Evolutionary conservation across 2,113 vertebrate genomes (phyloP).

Genomic region (Pseudorhombus dupliciocellatus): DNA sequence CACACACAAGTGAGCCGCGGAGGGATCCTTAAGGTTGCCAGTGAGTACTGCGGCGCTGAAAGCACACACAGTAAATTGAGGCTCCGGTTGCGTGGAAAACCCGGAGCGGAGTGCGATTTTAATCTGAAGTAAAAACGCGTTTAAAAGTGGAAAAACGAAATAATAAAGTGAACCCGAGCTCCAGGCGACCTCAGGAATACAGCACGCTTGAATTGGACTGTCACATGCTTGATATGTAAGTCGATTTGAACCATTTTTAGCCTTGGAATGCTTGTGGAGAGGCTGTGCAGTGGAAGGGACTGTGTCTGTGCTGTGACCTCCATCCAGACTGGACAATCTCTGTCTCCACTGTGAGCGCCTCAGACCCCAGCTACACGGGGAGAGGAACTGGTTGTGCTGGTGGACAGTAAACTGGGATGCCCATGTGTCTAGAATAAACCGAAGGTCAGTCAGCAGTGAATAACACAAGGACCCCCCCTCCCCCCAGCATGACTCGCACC

Average conservation of each 20-base stretch:
- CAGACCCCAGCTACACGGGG: constrained; percentile 40
- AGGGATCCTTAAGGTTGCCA: constrained; percentile 81
- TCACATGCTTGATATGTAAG: not conserved
- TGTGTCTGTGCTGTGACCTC: constrained; percentile 79
- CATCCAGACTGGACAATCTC: constrained; percentile 73
- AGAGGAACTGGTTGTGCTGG: constrained; percentile 44
- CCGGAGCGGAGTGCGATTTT: constrained; percentile 70
- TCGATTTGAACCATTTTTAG: not conserved
- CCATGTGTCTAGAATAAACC: not conserved
- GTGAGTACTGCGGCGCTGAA: constrained; percentile 78
- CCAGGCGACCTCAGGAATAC: not conserved
- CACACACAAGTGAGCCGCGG: constrained; percentile 80
- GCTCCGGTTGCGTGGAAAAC: constrained; percentile 71
- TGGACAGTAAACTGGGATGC: constrained; percentile 25
- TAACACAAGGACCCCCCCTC: not conserved
- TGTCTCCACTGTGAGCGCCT: constrained; percentile 48
- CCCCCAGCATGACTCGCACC: too few relatives aligned
- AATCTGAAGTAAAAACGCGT: constrained; percentile 56
- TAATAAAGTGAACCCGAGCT: accelerated
- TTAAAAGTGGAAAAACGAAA: constrained; percentile 50
- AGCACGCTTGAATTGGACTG: not conserved
- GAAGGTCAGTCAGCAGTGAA: not conserved
- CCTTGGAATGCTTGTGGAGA: constrained; percentile 19
- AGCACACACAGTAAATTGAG: constrained; percentile 86
- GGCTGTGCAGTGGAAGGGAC: constrained; percentile 58